These are phyloP conservation scores for Cryptoblepharus egeriae DNA, from an alignment of 2,797 vertebrate genomes.

Conservation along the genomic window DNA sequence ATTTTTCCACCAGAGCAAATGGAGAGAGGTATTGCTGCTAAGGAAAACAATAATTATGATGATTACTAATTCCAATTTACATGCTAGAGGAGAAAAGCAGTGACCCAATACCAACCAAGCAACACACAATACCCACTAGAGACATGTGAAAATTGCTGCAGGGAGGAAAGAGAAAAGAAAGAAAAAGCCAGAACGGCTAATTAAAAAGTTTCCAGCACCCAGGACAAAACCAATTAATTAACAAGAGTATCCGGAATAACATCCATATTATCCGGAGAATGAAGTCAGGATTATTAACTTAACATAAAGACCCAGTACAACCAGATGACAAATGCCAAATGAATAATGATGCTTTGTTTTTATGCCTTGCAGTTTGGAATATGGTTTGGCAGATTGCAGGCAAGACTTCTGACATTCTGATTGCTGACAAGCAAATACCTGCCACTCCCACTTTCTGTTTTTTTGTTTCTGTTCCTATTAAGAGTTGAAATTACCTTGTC, in stretches of 20 bases:
- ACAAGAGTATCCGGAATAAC: slow-evolving; percentile 53
- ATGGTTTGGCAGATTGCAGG: slow-evolving; percentile 26
- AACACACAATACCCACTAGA: slow-evolving; percentile 35
- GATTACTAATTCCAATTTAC: slow-evolving; percentile 20
- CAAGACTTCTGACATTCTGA: slow-evolving; percentile 26
- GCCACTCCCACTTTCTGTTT: background rate
- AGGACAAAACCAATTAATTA: slow-evolving; percentile 66
- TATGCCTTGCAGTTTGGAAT: slow-evolving; percentile 34
- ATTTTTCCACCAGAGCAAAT: background rate
- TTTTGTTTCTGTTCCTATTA: background rate
- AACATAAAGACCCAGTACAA: slow-evolving; percentile 40
- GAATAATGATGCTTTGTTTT: background rate
- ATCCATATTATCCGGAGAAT: slow-evolving; percentile 36
- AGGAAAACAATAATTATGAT: slow-evolving; percentile 36
- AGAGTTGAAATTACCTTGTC: background rate
- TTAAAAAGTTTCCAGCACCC: slow-evolving; percentile 61
- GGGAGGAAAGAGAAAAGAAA: slow-evolving; percentile 44
- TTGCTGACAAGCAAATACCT: slow-evolving; percentile 15
- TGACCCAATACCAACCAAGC: slow-evolving; percentile 38
- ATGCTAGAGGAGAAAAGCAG: slow-evolving; percentile 42
- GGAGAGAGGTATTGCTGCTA: background rate
- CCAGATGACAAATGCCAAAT: slow-evolving; percentile 23
- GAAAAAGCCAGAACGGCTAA: slow-evolving; percentile 50
- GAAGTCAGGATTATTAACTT: slow-evolving; percentile 44
- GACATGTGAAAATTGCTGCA: slow-evolving; percentile 38